Evolutionary conservation across 2,113 vertebrate species (phyloP).

Genomic region (Phodopus roborovskii): DNA sequence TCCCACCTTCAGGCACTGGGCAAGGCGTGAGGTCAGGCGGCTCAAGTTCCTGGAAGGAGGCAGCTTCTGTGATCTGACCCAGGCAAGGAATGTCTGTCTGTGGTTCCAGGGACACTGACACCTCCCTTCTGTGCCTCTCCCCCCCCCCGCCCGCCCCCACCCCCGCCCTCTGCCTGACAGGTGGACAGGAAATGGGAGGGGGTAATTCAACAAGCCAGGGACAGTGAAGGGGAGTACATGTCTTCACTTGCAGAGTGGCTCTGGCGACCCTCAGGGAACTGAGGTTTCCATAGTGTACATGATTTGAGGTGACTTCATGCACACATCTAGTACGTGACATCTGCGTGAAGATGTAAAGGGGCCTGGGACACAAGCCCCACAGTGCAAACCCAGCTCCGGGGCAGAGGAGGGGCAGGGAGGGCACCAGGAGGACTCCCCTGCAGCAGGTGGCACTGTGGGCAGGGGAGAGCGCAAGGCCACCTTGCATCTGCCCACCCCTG

Average conservation of each 20-base stretch:
- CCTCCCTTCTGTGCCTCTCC: constrained; percentile 69
- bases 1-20: constrained; percentile 58
- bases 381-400: not conserved
- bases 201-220: constrained; percentile 60
- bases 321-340: not conserved
- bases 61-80: constrained; percentile 77
- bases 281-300: not conserved
- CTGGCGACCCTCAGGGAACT: constrained; percentile 46
- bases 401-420: not conserved
- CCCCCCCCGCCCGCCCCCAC: no score
- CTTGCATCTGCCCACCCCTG: not conserved
- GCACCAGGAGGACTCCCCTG: not conserved
- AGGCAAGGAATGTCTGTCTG: constrained; percentile 76
- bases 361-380: not conserved
- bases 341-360: not conserved
- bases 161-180: constrained; percentile 72
- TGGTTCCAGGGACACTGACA: constrained; percentile 75
- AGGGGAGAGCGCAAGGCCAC: not conserved
- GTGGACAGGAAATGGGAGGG: constrained; percentile 81
- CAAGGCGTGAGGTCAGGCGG: constrained; percentile 70
- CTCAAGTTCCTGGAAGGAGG: constrained; percentile 82
- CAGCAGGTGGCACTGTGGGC: not conserved
- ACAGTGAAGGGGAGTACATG: constrained; percentile 41
- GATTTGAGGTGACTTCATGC: not conserved
- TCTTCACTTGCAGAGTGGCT: constrained; percentile 62